Evolutionary conservation across 1,140 invertebrate species (phyloP).

Genomic region (Apis dorsata): DNA sequence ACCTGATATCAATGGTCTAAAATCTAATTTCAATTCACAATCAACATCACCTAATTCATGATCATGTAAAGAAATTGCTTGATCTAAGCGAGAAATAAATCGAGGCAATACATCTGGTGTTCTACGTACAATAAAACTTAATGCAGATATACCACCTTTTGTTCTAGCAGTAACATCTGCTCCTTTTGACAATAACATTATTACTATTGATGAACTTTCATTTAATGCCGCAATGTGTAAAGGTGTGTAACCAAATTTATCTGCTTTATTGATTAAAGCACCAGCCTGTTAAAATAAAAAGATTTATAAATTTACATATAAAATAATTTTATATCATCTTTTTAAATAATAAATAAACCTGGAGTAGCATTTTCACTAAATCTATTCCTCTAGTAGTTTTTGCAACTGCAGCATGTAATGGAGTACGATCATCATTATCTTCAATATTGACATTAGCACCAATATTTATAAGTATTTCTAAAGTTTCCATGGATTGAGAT

Average conservation of each 20-base stretch:
- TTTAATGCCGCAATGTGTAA: conserved; percentile 92
- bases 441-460: conserved; percentile 83
- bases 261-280: conserved; percentile 88
- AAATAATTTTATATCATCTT: neutral
- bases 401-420: conserved; percentile 89
- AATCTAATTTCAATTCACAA: conserved; percentile 89
- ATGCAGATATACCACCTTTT: conserved; percentile 88
- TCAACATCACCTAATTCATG: conserved; percentile 91
- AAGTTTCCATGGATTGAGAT: conserved; percentile 86
- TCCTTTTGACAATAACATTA: conserved; percentile 87
- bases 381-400: conserved; percentile 87
- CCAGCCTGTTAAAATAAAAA: conserved; percentile 78
- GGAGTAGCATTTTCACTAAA: conserved; percentile 83
- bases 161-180: conserved; percentile 91
- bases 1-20: conserved; percentile 84
- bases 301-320: conserved; percentile 5
- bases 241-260: conserved; percentile 89
- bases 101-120: conserved; percentile 89
- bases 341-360: conserved; percentile 61
- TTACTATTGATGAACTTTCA: conserved; percentile 88
- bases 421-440: conserved; percentile 86
- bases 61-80: conserved; percentile 88
- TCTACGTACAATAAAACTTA: conserved; percentile 89
- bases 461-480: conserved; percentile 84
- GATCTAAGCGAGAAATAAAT: conserved; percentile 87